Conservation (phyloP, 2,113 vertebrate genomes). For the Protobothrops mucrosquamatus region DNA sequence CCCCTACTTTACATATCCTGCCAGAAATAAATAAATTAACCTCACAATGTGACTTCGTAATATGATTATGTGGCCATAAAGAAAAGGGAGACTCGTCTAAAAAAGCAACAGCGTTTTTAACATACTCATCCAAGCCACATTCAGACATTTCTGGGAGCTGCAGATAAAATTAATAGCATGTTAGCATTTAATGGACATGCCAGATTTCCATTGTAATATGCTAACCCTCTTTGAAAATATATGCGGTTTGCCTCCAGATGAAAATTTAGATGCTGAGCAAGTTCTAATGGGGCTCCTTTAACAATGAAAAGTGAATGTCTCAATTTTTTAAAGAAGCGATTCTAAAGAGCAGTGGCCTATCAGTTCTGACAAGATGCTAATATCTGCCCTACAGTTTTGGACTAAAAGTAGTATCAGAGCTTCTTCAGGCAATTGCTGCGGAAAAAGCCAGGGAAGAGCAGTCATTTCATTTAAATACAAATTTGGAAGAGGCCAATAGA, state of each 20-base stretch:
- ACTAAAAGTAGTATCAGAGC: too few relatives aligned
- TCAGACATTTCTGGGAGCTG: conserved; percentile 29
- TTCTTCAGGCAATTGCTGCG: not conserved
- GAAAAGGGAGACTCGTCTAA: conserved; percentile 1
- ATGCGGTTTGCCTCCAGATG: not conserved
- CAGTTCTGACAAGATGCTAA: not conserved
- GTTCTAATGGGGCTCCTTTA: not conserved
- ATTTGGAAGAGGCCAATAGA: not conserved
- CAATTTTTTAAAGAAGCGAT: not conserved
- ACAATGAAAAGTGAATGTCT: not conserved
- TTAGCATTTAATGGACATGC: conserved; percentile 24
- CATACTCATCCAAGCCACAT: not conserved
- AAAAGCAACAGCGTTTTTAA: not conserved
- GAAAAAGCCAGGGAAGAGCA: not conserved
- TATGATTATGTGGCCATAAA: not conserved
- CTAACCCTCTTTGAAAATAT: conserved; percentile 10
- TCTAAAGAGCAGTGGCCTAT: not conserved
- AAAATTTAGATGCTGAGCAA: not conserved
- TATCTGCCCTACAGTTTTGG: too few relatives aligned
- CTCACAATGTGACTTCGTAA: not conserved
- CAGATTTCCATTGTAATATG: conserved; percentile 30
- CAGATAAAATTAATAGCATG: conserved; percentile 24
- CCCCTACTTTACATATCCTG: not conserved
- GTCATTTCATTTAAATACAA: not conserved
- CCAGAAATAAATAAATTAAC: not conserved